Base-by-base conservation (phyloP, 2,888 invertebrate genomes). In the Ennomos erosarius region DNA sequence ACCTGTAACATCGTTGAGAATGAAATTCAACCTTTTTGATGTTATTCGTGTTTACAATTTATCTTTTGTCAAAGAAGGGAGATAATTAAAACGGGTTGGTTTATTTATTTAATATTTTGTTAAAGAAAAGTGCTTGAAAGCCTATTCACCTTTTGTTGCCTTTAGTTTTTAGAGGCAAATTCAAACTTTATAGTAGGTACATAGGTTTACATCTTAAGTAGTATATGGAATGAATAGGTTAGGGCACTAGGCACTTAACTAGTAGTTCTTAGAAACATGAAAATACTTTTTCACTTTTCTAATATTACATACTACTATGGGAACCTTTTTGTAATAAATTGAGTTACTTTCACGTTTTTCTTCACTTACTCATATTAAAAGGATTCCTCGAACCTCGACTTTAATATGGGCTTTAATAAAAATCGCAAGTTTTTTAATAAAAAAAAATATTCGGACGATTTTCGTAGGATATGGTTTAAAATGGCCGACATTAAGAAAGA, bases 401-500 rank as follows among this genome's bases (percentile, higher is more conserved):
- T 67, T 70, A 69, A 67, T 73, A 67, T 53, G 63, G 63, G 61
- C 63, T 60, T 65, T 63, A 62, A 67, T 71, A 60, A 64, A 66
- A 64, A 61, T 64, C 43, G 43, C 51, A 71, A 74, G 70, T 73
- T 76, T 73, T 74, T 70, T 71, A 72, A 71, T 74, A 74, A 76
- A 72, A 72, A 62, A 72, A 62, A 65, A 69, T 74, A 71, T 73
- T 74, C 67, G 62, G 59, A 65, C 65, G 66, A 65, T 74, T 70
- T 65, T 66, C 65, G 60, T 65, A 63, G 60, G 74, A 73, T 71
- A 55, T 55, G 50, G 55, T 74, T 76, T 70, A 65, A 70, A 70
- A 70, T 72, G 68, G 67, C 26, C 54, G 57, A 53, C 70, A 67
- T 74, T 71, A 64, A 72, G 69, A 73, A 73, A 58, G 47, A 60